Evolutionary conservation across 2,113 vertebrate genomes (phyloP), one percentile per base, ranked within the genome.

Genomic region (Leptodactylus fuscus): DNA sequence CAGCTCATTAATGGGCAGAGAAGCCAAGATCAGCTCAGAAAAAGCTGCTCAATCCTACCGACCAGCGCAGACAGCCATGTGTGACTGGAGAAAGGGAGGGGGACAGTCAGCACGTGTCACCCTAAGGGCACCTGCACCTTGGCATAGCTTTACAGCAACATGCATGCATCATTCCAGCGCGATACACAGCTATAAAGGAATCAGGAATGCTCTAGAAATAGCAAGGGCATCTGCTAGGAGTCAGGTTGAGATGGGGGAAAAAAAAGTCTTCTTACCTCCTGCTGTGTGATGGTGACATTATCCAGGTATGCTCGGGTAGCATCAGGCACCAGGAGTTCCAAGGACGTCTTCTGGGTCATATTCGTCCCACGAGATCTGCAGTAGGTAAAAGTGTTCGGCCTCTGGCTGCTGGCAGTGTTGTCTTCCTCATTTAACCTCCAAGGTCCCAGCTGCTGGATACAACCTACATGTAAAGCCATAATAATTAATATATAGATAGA

Each of bases 1-100:
- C 83, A 79, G 75, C 84, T 60, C 73, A n/a, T 38, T 80, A 53
- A 81, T 85, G 65, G 58, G 76, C 76, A 71, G 36, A 76, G 82
- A 77, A 44, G 62, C 32, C 38, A n/a, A 32, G 69, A 75, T 41
- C 82, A 75, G 49, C 82, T 62, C 71, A 83, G 70, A 83, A 71
- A 75, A 69, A 38, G 65, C 65, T 69, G 70, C 27, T 75, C 49
- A 34, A 62, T 41, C 53, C 70, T 55, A 62, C 36, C 27, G 53
- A 69, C 16, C n/a, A 20, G 36, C 32, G 71, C 46, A 70, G 27
- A 62, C 44, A 62, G 55, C 81, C 62, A 60, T 67, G 73, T 62
- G 82, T 75, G 70, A 55, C 70, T 46, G 53, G 32, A 9, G 38
- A 34, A n/a, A 32, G 6, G 80, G 18, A 16, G 51, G 46, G 44